Evolutionary conservation across 2,113 vertebrate species (phyloP).

Genomic region (Odontesthes bonariensis): DNA sequence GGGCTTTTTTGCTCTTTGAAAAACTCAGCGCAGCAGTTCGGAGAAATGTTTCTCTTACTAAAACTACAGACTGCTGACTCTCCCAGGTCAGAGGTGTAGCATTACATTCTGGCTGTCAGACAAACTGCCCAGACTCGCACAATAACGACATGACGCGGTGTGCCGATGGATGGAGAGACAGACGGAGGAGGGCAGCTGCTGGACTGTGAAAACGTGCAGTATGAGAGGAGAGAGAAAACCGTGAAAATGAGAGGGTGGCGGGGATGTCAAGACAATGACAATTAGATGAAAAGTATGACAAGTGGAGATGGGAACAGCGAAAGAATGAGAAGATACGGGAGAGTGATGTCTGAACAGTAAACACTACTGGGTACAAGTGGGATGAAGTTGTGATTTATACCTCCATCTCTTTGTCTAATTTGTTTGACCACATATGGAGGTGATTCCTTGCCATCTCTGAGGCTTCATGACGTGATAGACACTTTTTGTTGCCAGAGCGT

Average conservation of each 20-base stretch:
- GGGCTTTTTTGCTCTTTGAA: constrained; percentile 31
- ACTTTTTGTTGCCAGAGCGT: constrained; percentile 70
- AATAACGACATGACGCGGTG: constrained; percentile 54
- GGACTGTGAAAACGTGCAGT: constrained; percentile 34
- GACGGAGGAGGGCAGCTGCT: constrained; percentile 23
- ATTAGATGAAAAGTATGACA: constrained; percentile 13
- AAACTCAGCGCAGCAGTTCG: constrained; percentile 52
- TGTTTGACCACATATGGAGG: constrained; percentile 74
- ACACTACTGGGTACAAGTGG: not conserved
- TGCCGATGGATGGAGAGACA: constrained; percentile 28
- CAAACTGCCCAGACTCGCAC: constrained; percentile 58
- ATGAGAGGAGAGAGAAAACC: not conserved
- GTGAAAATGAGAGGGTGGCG: not conserved
- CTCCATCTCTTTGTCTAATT: constrained; percentile 42
- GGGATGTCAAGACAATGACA: constrained; percentile 1
- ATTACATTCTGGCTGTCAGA: constrained; percentile 69
- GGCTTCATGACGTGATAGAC: constrained; percentile 68
- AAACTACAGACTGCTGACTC: constrained; percentile 70
- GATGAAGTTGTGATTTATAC: constrained; percentile 66
- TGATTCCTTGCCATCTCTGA: constrained; percentile 69
- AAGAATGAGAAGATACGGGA: constrained; percentile 27
- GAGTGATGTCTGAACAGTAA: constrained; percentile 19
- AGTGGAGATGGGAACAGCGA: constrained; percentile 22
- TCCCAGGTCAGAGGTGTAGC: constrained; percentile 68
- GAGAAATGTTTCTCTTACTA: constrained; percentile 59